A percentile compares a stretch with the other conserved stretches of the same genome.
Conservation (phyloP, 2,113 vertebrate species). For the Perccottus glenii region DNA sequence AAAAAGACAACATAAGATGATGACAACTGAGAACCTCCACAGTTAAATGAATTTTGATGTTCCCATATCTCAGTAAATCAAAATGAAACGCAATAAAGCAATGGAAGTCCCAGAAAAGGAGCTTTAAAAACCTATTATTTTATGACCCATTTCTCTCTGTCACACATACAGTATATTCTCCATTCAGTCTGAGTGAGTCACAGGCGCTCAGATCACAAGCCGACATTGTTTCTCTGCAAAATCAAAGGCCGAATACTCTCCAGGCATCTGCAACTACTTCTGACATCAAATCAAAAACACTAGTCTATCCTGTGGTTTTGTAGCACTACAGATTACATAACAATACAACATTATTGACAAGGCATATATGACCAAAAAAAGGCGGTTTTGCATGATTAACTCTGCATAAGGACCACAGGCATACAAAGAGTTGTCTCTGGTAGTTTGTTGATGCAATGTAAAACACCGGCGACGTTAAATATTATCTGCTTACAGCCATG, state of each 20-base stretch:
- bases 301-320: neutral
- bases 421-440: no score
- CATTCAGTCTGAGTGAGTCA: slow-evolving; percentile 2
- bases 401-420: no score
- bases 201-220: slow-evolving; percentile 9
- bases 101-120: neutral
- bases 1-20: no score
- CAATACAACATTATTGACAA: neutral
- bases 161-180: neutral
- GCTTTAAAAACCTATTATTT: slow-evolving; percentile 4
- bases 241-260: neutral
- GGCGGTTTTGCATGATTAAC: no score
- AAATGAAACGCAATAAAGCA: neutral
- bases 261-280: neutral
- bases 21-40: no score
- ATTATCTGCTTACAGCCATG: no score
- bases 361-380: no score
- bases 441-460: no score
- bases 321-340: neutral
- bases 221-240: slow-evolving; percentile 6
- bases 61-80: neutral
- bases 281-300: slow-evolving; percentile 7
- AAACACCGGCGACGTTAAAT: no score
- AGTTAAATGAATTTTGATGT: neutral
- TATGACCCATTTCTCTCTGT: neutral